Evolutionary conservation across 37 sponge, comb jelly and placozoan species (phyloP), one percentile per base, ranked within the genome.

Genomic region (Dysidea cf. avara): DNA sequence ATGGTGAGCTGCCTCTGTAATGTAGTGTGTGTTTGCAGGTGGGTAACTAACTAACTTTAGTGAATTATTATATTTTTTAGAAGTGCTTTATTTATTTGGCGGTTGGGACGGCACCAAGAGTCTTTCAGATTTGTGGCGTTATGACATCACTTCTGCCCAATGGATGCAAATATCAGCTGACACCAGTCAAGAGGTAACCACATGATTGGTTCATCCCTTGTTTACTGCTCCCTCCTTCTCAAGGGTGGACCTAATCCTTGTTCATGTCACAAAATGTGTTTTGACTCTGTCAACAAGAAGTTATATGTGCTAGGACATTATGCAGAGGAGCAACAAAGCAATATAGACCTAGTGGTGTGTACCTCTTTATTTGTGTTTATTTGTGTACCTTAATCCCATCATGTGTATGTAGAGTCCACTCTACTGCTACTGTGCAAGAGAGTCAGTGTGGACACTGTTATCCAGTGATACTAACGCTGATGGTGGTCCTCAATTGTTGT

Each of bases 101-200:
- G 96, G 96, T 1, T 96, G 86, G 88, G 87, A 92, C 49, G 96
- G 96, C 2, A 61, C n/a, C 30, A 73, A 74, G 12, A 92, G 92
- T 33, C 68, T 96, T 20, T 69, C 68, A 59, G 96, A 96, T 58
- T 69, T 96, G 20, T 96, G 96, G 96, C 52, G 33, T 36, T 96
- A 65, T 63, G 40, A 72, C 39, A 60, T 79, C 64, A 30, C 50
- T 17, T 38, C 32, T 9, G 31, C 52, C 3, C 24, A 16, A 0
- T 96, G 96, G 96, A 50, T 40, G 32, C 81, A 83, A 36, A 58
- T 96, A 20, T 85, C 74, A 21, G 25, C 53, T 0, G 87, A 96
- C 55, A 72, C 89, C n/a, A 26, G 77, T 18, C 36, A 28, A 31
- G 66, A 50, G 72, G 84, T 89, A 18, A 64, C 74, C 0, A 0